phyloP scores from a whole-genome alignment of 2,797 vertebrate genomes.

The Diplodus puntazzo region DNA sequence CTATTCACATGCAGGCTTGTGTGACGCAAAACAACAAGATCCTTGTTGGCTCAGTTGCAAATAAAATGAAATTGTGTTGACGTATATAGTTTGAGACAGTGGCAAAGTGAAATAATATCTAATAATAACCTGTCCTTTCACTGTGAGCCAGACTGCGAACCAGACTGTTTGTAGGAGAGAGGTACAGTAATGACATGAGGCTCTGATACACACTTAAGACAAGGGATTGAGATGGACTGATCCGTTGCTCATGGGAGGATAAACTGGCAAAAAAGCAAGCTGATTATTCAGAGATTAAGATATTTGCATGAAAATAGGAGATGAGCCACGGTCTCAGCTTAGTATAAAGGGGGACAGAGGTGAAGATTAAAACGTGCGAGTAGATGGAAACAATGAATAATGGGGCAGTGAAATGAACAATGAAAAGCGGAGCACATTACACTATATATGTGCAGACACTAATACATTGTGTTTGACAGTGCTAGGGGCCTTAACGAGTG shows the following conservation, averaged over 20 bases:
- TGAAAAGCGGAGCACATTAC: conserved; percentile 33
- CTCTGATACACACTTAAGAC: conserved; percentile 73
- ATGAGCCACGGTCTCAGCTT: conserved; percentile 62
- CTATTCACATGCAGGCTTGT: conserved; percentile 25
- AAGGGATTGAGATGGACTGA: conserved; percentile 69
- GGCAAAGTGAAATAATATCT: conserved; percentile 22
- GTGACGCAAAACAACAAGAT: neutral
- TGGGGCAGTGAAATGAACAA: conserved; percentile 44
- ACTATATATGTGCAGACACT: conserved; percentile 33
- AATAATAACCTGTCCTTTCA: conserved; percentile 22
- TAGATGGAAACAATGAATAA: conserved; percentile 64
- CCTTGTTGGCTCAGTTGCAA: conserved; percentile 3
- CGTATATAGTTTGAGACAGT: neutral
- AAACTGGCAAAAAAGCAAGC: conserved; percentile 78
- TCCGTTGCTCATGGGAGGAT: conserved; percentile 68
- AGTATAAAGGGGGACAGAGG: conserved; percentile 55
- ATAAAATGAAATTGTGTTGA: conserved; percentile 32
- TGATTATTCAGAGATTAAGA: conserved; percentile 85
- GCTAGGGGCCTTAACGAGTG: conserved; percentile 34
- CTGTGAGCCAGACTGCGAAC: conserved; percentile 23
- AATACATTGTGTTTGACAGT: conserved; percentile 49
- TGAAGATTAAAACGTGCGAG: conserved; percentile 63
- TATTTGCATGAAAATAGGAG: conserved; percentile 81
- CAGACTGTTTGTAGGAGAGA: conserved; percentile 28
- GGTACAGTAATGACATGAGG: conserved; percentile 43